These are phyloP conservation scores for Pagrus major DNA, from an alignment of 2,113 vertebrate genomes.

Conservation along the genomic window DNA sequence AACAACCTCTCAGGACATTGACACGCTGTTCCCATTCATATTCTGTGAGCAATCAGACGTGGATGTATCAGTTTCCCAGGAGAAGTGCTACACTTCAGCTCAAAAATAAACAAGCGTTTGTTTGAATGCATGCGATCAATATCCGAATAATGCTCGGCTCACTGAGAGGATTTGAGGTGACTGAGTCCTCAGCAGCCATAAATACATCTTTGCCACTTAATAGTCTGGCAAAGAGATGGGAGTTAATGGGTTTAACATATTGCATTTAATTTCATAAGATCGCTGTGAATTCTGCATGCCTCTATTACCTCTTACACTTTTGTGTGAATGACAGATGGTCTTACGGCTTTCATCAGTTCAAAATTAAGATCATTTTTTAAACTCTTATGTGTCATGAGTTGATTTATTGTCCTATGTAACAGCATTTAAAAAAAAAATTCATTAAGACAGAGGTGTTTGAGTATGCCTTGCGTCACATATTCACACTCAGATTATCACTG, in stretches of 20 bases:
- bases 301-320: conserved; percentile 31
- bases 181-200: conserved; percentile 30
- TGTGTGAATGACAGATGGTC: conserved; percentile 36
- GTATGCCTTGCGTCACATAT: background rate
- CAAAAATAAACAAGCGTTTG: conserved; percentile 21
- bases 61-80: conserved; percentile 18
- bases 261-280: conserved; percentile 31
- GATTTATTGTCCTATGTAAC: background rate
- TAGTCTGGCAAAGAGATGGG: background rate
- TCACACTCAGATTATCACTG: background rate
- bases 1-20: conserved; percentile 46
- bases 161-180: conserved; percentile 21
- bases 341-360: background rate
- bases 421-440: background rate
- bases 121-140: conserved; percentile 23
- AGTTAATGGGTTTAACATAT: conserved; percentile 30
- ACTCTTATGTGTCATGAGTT: background rate
- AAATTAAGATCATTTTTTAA: background rate
- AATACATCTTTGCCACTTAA: conserved; percentile 19
- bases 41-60: conserved; percentile 40
- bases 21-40: conserved; percentile 16
- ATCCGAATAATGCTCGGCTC: conserved; percentile 10
- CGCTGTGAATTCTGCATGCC: conserved; percentile 26
- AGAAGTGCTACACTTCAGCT: conserved; percentile 10
- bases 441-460: background rate